Evolutionary conservation across 2,797 vertebrate genomes (phyloP).

Genomic region (Decapterus maruadsi): DNA sequence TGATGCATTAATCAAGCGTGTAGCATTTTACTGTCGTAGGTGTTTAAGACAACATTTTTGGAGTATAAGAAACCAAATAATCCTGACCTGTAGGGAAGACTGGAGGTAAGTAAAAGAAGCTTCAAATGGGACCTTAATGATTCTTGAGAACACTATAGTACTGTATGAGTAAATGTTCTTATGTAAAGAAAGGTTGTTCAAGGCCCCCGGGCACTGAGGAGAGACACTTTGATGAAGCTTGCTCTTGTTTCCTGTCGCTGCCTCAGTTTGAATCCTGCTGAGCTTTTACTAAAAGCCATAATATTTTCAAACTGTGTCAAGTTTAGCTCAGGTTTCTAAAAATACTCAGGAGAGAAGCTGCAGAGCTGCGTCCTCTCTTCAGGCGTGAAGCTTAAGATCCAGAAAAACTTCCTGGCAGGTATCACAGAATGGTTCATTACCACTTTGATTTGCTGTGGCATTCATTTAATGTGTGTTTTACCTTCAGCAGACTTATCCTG

Average conservation of each 20-base stretch:
- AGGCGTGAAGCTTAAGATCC: neutral
- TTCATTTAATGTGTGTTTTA: slow-evolving; percentile 56
- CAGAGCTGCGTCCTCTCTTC: neutral
- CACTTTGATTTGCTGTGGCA: neutral
- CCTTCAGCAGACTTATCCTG: slow-evolving; percentile 90
- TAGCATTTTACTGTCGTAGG: no score
- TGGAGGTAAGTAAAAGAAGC: no score
- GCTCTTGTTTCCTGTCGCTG: neutral
- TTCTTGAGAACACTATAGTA: neutral
- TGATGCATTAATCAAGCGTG: no score
- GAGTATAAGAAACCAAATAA: no score
- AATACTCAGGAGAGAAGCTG: neutral
- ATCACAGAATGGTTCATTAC: neutral
- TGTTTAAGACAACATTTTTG: no score
- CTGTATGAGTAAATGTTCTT: neutral
- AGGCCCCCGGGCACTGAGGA: neutral
- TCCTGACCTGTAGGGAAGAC: neutral
- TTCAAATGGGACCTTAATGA: neutral
- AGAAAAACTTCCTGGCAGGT: neutral
- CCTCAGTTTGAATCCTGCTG: neutral
- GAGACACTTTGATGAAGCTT: neutral
- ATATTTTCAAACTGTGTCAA: neutral
- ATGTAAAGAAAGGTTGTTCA: neutral
- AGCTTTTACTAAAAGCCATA: neutral
- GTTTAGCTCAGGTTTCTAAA: neutral